A percentile compares a stretch with the other conserved stretches of the same genome.
Conservation (phyloP, 2,888 invertebrate genomes). For the Diabrotica balteata region DNA sequence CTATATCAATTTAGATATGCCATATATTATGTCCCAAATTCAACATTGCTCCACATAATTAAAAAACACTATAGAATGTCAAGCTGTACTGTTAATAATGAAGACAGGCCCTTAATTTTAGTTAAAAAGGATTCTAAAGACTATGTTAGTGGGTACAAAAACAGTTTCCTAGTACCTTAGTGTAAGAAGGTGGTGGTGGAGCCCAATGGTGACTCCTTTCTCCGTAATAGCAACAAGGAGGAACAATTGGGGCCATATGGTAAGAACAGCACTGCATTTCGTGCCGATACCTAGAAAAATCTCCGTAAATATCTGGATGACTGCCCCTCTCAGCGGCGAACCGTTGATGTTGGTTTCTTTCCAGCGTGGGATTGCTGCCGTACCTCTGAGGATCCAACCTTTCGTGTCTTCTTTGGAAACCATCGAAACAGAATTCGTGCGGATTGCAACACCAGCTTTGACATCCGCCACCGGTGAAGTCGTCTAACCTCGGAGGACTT, state of each 20-base stretch:
- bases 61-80: too few relatives aligned
- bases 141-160: too few relatives aligned
- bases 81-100: too few relatives aligned
- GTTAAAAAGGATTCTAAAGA: too few relatives aligned
- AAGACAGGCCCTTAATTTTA: too few relatives aligned
- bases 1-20: background rate
- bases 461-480: conserved; percentile 47
- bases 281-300: conserved; percentile 48
- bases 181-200: conserved; percentile 51
- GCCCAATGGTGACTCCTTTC: conserved; percentile 55
- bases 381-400: conserved; percentile 59
- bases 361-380: conserved; percentile 61
- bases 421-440: conserved; percentile 62
- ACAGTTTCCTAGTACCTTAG: conserved; percentile 44
- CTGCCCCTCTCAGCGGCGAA: conserved; percentile 50
- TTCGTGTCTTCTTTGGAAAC: conserved; percentile 68
- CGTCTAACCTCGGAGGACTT: conserved; percentile 55
- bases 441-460: conserved; percentile 56
- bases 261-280: conserved; percentile 52
- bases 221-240: conserved; percentile 53
- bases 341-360: conserved; percentile 41
- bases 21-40: background rate
- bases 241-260: conserved; percentile 53
- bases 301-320: conserved; percentile 58
- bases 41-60: too few relatives aligned